phyloP scores from a whole-genome alignment of 2,797 vertebrate species.

The Anniella stebbinsi region DNA sequence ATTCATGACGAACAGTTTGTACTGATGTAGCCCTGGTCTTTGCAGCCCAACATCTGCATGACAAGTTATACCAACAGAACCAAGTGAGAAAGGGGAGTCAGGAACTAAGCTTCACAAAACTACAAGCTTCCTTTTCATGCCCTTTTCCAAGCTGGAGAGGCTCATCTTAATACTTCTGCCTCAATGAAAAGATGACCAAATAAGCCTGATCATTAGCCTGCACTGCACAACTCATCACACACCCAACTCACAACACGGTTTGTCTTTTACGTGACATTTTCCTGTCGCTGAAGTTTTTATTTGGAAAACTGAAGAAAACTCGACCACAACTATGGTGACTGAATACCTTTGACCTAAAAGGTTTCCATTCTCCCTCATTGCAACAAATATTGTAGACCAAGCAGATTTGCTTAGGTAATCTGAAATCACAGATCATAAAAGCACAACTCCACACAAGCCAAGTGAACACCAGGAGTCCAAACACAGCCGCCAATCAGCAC shows the following conservation, averaged over 20 bases:
- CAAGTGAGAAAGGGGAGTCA: neutral
- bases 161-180: slow-evolving; percentile 12
- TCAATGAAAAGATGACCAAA: neutral
- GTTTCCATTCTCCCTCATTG: neutral
- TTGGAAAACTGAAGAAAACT: no score
- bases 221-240: neutral
- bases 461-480: neutral
- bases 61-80: neutral
- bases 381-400: neutral
- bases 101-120: slow-evolving; percentile 42
- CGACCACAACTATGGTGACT: neutral
- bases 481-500: neutral
- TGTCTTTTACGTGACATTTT: neutral
- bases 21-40: neutral
- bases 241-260: neutral
- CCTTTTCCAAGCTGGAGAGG: slow-evolving; percentile 63
- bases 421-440: neutral
- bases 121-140: slow-evolving; percentile 54
- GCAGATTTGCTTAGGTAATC: neutral
- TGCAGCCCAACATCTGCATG: neutral
- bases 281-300: neutral
- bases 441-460: neutral
- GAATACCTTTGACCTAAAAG: neutral
- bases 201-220: neutral
- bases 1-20: neutral